Evolutionary conservation across 2,888 invertebrate species (phyloP), one percentile per base, ranked within the genome.

Genomic region (Caenorhabditis japonica): DNA sequence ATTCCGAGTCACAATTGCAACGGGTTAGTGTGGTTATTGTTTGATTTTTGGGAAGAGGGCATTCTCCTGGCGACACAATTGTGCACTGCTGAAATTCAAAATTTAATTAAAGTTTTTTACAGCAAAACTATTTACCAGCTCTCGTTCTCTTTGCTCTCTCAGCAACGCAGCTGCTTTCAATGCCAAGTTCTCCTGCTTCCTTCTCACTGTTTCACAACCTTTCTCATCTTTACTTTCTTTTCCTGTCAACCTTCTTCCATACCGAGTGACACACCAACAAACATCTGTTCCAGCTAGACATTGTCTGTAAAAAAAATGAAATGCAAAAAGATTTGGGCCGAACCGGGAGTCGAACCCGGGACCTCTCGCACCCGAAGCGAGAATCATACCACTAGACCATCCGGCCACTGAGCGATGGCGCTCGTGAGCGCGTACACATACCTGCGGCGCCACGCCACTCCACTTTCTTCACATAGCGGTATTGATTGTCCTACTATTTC

Each of bases 301-400:
- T 55, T 80, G 79, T 51, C 76, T 79, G 49, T 30, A 30, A 17
- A 30, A 30, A 30, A 10, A 15, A 15, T 36, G 7, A 30, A 10
- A 30, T 30, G 30, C 30, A 71, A 74, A 76, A 66, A 12, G 27
- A 39, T 77, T 69, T 81, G 81, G 81, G 81, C 81, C 79, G 76
- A 81, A 80, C 82, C 82, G 82, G 82, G 82, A 82, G 38, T 85
- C 80, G 85, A 85, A 84, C 82, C 83, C 85, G 84, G 85, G 85
- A 84, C 85, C 85, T 85, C 85, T 85, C 85, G 85, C 85, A 85
- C 85, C 85, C 85, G 84, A 85, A 85, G 85, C 85, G 85, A 85
- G 85, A 85, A 85, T 85, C 85, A 83, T 83, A 83, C 83, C 83
- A 59, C 83, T 83, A 83, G 83, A 83, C 83, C 83, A 83, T 79